Conservation (phyloP, 2,113 vertebrate genomes). For the Gambusia holbrooki region DNA sequence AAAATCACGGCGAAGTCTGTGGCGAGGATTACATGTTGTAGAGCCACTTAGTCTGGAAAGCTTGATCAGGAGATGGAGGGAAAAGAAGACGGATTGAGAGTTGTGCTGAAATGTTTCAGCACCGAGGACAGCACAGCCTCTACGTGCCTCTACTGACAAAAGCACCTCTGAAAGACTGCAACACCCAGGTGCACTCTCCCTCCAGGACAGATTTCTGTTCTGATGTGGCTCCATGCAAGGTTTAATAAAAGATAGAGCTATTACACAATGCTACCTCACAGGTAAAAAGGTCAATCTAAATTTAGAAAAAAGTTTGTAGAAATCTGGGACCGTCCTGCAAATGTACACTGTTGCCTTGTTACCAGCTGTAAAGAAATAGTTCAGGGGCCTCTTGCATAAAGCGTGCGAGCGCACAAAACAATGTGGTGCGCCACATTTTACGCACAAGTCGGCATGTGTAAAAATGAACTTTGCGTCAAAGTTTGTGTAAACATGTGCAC, state of each 20-base stretch:
- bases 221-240: background rate
- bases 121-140: slow-evolving; percentile 6
- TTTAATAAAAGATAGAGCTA: no score
- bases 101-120: background rate
- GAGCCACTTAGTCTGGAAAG: background rate
- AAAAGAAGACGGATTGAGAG: background rate
- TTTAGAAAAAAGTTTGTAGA: background rate
- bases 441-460: no score
- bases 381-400: background rate
- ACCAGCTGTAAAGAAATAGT: background rate
- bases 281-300: background rate
- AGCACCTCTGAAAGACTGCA: background rate
- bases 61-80: background rate
- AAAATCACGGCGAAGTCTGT: background rate
- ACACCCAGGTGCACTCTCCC: background rate
- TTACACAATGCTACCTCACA: no score
- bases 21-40: background rate
- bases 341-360: background rate
- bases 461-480: no score
- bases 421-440: no score
- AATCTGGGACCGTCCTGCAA: background rate
- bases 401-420: no score
- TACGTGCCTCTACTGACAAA: background rate
- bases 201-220: background rate
- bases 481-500: no score